Conservation (phyloP, 2,888 invertebrate species). For the Rotaria magnacalcarata region DNA sequence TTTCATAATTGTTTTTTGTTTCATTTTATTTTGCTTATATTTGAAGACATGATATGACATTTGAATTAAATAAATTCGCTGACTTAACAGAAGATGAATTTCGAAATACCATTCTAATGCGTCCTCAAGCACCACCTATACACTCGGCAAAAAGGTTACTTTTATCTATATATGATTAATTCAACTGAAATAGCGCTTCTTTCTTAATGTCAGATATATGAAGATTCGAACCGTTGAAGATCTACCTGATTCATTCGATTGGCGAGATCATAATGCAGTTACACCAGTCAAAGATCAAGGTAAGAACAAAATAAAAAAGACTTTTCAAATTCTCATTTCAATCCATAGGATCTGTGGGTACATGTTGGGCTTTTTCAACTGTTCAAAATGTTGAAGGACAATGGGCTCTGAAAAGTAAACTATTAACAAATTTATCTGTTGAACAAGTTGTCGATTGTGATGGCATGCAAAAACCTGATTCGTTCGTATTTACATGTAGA, state of each 20-base stretch:
- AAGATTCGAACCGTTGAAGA: constrained; percentile 44
- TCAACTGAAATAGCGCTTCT: background rate
- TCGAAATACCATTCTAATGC: constrained; percentile 50
- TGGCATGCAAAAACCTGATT: constrained; percentile 49
- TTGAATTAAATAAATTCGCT: constrained; percentile 52
- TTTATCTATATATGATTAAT: background rate
- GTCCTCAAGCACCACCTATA: constrained; percentile 46
- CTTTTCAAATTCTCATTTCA: background rate
- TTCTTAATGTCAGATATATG: constrained; percentile 47
- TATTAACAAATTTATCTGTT: constrained; percentile 52
- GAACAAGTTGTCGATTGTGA: constrained; percentile 55
- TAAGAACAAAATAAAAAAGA: constrained; percentile 32
- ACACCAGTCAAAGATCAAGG: constrained; percentile 54
- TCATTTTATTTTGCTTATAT: background rate
- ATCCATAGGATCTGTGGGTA: constrained; percentile 51
- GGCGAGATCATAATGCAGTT: constrained; percentile 51
- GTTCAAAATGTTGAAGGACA: constrained; percentile 53
- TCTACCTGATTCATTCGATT: constrained; percentile 52
- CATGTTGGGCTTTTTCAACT: constrained; percentile 53
- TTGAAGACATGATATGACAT: constrained; percentile 47
- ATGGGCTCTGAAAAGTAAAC: constrained; percentile 50
- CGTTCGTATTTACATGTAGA: constrained; percentile 45
- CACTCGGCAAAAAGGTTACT: constrained; percentile 28
- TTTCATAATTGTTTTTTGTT: background rate
- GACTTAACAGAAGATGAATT: constrained; percentile 52